Evolutionary conservation across 1,140 invertebrate genomes (phyloP), one percentile per base, ranked within the genome.

Genomic region (Drosophila melanica): DNA sequence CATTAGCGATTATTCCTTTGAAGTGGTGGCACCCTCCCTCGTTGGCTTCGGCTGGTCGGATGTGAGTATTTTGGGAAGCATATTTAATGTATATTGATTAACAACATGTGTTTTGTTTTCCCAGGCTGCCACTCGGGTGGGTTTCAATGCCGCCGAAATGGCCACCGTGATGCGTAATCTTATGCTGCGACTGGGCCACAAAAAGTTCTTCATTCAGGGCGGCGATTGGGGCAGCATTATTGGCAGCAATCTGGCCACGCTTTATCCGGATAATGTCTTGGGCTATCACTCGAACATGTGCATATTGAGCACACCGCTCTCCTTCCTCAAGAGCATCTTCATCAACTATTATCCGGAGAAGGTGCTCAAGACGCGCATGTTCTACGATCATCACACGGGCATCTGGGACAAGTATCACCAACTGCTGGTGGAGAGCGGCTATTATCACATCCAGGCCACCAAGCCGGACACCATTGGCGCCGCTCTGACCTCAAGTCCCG

Each of bases 11-110:
- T 95, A 96, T 77, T 95, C 95, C 2, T 96, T 97, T 75, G 96
- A 98, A 90, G 92, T 98, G 1, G 94, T 98, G 9, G 94, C 94
- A 12, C 96, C 96, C 1, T 97, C 96, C 5, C 92, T 97, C 14
- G 97, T 97, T 18, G 97, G 97, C 10, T 98, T 95, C 92, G 97
- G 96, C 23, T 98, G 95, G 87, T 98, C 97, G 4, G 94, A 96
- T 77, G 94, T 94, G 64, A 93, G 92, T 70, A 18, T 2, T 8
- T 7, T 1, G 66, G 0, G 23, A 4, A 11, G 16, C 7, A 35
- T 14, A 12, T 55, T 14, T n/a, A n/a, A 41, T 33, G 14, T 1
- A 1, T 51, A 50, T 58, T 16, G 53, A 71, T 58, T 71, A 23
- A 7, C 10, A 1, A n/a, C 20, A 42, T 44, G 16, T 45, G 9